Conservation (phyloP, 2,113 vertebrate genomes). For the Sarotherodon lohbergeri region DNA sequence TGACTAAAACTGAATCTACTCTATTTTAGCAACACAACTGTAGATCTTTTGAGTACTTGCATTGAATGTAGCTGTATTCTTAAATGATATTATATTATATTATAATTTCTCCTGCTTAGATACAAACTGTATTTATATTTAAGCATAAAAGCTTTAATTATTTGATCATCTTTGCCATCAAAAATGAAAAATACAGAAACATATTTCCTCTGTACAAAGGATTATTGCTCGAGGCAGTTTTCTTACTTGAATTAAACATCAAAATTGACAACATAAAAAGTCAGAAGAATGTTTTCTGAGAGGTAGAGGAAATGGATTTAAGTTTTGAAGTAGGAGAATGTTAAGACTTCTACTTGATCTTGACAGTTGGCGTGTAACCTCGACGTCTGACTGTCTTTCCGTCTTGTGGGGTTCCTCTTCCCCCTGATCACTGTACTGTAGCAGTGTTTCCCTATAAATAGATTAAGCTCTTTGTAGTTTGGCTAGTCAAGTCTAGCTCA, state of each 20-base stretch:
- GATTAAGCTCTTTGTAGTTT: conserved; percentile 65
- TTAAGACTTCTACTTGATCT: conserved; percentile 19
- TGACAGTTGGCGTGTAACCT: conserved; percentile 49
- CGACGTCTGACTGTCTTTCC: conserved; percentile 38
- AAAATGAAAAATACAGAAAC: background rate
- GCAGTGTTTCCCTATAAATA: conserved; percentile 76
- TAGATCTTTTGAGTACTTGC: background rate
- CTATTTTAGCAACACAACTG: background rate
- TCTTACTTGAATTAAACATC: conserved; percentile 29
- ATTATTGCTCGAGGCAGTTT: conserved; percentile 9
- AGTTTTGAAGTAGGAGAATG: conserved; percentile 17
- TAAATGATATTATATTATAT: background rate
- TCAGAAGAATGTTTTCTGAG: conserved; percentile 29
- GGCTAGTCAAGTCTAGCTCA: conserved; percentile 40
- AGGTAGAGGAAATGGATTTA: conserved; percentile 21
- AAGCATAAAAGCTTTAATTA: background rate
- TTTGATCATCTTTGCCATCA: background rate
- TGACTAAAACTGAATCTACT: background rate
- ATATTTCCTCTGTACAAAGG: background rate
- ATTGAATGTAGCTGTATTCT: background rate
- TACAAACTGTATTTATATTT: background rate
- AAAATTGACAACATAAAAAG: conserved; percentile 25
- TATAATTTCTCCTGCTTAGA: background rate
- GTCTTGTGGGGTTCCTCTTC: conserved; percentile 26
- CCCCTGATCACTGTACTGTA: conserved; percentile 54